Conservation (phyloP, 2,113 vertebrate species). For the Rhabdornis inornatus region DNA sequence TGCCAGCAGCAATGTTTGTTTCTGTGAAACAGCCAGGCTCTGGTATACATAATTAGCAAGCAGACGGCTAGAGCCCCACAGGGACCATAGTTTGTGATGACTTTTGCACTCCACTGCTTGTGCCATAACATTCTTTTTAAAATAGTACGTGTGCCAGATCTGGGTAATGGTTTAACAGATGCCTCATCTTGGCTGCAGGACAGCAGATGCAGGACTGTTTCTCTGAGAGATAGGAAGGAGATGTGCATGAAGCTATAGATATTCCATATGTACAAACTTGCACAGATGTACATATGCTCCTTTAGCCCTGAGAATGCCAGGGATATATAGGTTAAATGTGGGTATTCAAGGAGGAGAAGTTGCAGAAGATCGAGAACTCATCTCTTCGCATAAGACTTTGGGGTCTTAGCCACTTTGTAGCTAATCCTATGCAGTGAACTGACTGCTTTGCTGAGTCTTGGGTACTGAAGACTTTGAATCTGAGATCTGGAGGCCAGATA, state of each 20-base stretch:
- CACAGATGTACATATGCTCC: background rate
- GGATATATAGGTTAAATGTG: background rate
- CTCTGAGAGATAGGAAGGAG: background rate
- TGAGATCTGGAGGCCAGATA: background rate
- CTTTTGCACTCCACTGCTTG: conserved; percentile 18
- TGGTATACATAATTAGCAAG: conserved; percentile 5
- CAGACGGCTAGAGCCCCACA: conserved; percentile 24
- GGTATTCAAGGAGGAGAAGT: background rate
- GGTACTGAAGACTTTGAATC: background rate
- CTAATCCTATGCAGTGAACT: background rate
- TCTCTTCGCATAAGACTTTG: background rate
- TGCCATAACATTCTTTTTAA: conserved; percentile 14
- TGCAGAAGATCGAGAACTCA: background rate
- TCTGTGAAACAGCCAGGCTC: background rate
- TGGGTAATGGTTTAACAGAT: conserved; percentile 30
- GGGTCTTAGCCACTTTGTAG: background rate
- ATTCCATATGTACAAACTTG: background rate
- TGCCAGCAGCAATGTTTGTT: conserved; percentile 26
- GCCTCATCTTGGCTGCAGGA: background rate
- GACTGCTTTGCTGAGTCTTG: background rate
- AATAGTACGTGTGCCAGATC: background rate
- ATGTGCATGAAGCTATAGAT: background rate
- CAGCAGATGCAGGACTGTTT: background rate
- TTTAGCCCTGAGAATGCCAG: background rate
- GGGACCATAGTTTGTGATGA: background rate